Evolutionary conservation across 2,113 vertebrate species (phyloP), one percentile per base, ranked within the genome.

Genomic region (Todiramphus chloris): DNA sequence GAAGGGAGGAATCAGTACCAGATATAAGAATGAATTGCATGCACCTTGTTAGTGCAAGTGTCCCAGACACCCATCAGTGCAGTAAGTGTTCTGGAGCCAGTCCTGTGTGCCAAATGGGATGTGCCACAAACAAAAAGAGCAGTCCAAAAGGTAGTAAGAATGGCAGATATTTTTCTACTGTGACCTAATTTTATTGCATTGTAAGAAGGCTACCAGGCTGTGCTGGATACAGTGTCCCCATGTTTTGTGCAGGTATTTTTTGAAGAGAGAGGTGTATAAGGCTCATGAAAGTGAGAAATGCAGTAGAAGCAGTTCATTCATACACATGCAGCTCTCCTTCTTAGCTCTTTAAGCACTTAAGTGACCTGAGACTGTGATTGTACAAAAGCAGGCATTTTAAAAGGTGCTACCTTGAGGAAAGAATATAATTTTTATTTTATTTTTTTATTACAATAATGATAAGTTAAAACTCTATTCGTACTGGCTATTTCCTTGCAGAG

Each of bases 61-160:
- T n/a, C 12, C 58, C 43, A 46, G 37, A 33, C 59, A 59, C 13
- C n/a, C 2, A 0, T 5, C 48, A 51, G n/a, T 13, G 46, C 0
- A 0, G 6, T 17, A 10, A 20, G 23, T 3, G 41, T 68, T 58
- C 37, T 13, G 64, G 51, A 74, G 37, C 35, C 24, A 24, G 9
- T 25, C n/a, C 11, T 18, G 20, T 10, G 8, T 27, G 33, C 37
- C 2, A 3, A 25, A 48, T 0, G 2, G 43, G 19, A 20, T 39
- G 37, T 41, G 79, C 43, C 60, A 16, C 44, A 60, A 66, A 46
- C 2, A 3, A 25, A 62, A 16, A 64, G 20, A 78, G 24, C 18
- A 74, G 46, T 35, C 37, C 3, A 3, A 75, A 63, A 67, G 31
- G 35, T 1, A 89, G 27, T 46, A 70, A 82, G 13, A 33, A 27